Percentiles rank a stretch among this genome's conserved stretches.
Evolutionary conservation across 2,888 invertebrate genomes (phyloP).

Genomic region (Dynastes tityus): DNA sequence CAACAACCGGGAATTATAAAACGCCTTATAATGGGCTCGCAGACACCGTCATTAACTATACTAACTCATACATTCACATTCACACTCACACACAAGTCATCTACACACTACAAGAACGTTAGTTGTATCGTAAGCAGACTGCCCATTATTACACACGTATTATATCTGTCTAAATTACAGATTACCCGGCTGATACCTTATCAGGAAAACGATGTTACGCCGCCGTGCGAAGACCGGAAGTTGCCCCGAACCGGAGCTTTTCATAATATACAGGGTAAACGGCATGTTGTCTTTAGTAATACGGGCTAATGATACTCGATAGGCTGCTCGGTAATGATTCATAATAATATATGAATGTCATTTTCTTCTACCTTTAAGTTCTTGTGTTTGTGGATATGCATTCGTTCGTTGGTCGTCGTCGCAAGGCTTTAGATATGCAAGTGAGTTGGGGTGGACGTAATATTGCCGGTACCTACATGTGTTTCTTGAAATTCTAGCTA

Average conservation of each 20-base stretch:
- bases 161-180: conserved; percentile 57
- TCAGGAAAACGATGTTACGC: conserved; percentile 52
- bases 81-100: background rate
- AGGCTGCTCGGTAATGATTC: conserved; percentile 46
- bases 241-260: conserved; percentile 56
- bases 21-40: background rate
- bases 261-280: conserved; percentile 50
- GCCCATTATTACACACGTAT: conserved; percentile 47
- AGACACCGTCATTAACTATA: background rate
- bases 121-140: conserved; percentile 18
- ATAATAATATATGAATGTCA: conserved; percentile 42
- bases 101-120: background rate
- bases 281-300: conserved; percentile 52
- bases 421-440: no score
- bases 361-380: background rate
- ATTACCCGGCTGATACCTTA: conserved; percentile 59
- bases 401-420: background rate
- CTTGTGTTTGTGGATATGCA: background rate
- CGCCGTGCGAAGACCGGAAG: conserved; percentile 57
- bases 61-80: background rate
- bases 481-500: no score
- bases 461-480: no score
- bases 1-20: conserved; percentile 11
- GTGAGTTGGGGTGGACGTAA: no score
- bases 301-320: conserved; percentile 45